These are phyloP conservation scores for Synanthedon formicaeformis DNA, from an alignment of 2,888 invertebrate genomes.

Conservation along the genomic window DNA sequence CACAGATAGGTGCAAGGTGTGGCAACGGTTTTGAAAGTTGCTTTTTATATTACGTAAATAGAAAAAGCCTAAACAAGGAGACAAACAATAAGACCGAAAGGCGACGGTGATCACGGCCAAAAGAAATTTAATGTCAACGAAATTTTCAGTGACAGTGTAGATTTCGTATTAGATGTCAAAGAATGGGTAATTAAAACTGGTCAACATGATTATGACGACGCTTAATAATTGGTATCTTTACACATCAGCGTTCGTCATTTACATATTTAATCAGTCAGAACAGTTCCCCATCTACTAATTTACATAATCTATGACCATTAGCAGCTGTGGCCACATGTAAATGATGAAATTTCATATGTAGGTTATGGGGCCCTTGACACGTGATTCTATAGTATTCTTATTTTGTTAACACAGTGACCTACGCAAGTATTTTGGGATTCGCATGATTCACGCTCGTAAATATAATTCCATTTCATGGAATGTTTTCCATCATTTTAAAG, in stretches of 20 bases:
- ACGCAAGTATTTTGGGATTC: slow-evolving; percentile 1
- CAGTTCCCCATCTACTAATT: background rate
- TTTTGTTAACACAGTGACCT: slow-evolving; percentile 2
- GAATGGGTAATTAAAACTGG: too few species aligned
- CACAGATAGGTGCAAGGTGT: slow-evolving; percentile 4
- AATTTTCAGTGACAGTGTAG: too few species aligned
- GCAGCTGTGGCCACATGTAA: slow-evolving; percentile 12
- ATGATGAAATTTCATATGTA: slow-evolving; percentile 31
- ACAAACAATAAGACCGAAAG: too few species aligned
- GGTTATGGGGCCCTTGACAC: slow-evolving; percentile 49
- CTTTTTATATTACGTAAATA: background rate
- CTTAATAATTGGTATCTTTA: too few species aligned
- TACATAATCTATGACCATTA: background rate
- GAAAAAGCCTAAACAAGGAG: too few species aligned
- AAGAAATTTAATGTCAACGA: too few species aligned
- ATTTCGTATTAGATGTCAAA: too few species aligned
- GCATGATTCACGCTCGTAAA: background rate
- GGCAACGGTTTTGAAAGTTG: background rate
- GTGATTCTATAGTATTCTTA: slow-evolving; percentile 4
- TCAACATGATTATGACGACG: too few species aligned
- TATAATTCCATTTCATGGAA: background rate
- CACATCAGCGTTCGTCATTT: too few species aligned
- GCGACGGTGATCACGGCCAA: too few species aligned
- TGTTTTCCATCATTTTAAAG: too few species aligned
- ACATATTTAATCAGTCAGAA: too few species aligned